Evolutionary conservation across 2,888 invertebrate genomes (phyloP), one percentile per base, ranked within the genome.

Genomic region (Chloroclysta siterata): DNA sequence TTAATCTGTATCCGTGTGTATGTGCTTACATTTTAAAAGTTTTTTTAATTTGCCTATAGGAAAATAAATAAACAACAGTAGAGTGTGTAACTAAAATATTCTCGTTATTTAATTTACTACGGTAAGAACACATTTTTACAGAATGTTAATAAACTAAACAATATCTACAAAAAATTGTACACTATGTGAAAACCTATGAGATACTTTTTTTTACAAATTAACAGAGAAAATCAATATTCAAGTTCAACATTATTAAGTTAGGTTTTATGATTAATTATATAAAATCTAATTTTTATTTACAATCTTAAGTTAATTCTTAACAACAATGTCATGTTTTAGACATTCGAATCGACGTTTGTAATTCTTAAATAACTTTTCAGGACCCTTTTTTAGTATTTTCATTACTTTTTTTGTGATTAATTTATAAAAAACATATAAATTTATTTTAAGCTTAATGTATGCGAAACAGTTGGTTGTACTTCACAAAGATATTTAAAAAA

Each of bases 71-170:
- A 90, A 82, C 80, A 87, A 88, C 83, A 83, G 70, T 78, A 61
- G 72, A 74, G 76, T 87, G 84, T 89, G 88, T 93, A 93, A 93
- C 93, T 93, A 93, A 93, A 93, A 93, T 93, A 93, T 92, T 90
- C 84, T 90, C 90, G 87, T 93, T 93, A 93, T 93, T 93, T 93
- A 93, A 93, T 93, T 93, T 93, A 93, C 92, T 93, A 93, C 79
- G 83, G 86, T 93, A 93, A 93, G 93, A 93, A 93, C 93, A 93
- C 93, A 93, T 93, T 92, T 93, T 93, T 93, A 93, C 93, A 93
- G 87, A 91, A 91, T 93, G 93, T 93, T 93, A 93, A 89, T 89
- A 84, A 84, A 83, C 91, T 92, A 90, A 89, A 87, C 81, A 87
- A 83, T 93, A 92, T 93, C 90, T 93, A 93, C 92, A 92, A 90